Percentiles rank a stretch among this genome's conserved stretches.
Evolutionary conservation across 2,113 vertebrate species (phyloP).

Genomic region (Dasyornis broadbenti): DNA sequence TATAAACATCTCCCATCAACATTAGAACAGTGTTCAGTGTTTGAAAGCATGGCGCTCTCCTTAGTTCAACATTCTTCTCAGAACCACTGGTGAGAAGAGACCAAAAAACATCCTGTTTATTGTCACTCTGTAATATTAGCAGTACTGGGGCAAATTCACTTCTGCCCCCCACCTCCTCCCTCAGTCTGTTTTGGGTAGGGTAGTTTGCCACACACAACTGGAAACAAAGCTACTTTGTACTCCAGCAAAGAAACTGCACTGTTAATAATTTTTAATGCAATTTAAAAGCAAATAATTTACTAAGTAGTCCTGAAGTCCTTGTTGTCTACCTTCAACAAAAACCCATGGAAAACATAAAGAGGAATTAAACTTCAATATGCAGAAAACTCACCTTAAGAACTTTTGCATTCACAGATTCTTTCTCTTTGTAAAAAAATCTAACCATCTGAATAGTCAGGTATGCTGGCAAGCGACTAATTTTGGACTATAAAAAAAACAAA

Average conservation of each 20-base stretch:
- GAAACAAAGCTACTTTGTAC: not conserved
- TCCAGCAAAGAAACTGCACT: not conserved
- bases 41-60: not conserved
- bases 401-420: slow-evolving; percentile 99
- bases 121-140: not conserved
- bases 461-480: slow-evolving; percentile 91
- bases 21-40: not conserved
- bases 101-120: not conserved
- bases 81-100: not conserved
- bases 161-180: not conserved
- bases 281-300: not conserved
- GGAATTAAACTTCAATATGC: not conserved
- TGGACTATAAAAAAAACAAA: slow-evolving; percentile 77
- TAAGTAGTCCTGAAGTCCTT: not conserved
- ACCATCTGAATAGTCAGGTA: slow-evolving; percentile 99
- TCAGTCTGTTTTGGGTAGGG: not conserved
- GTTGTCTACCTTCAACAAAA: not conserved
- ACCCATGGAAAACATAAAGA: not conserved
- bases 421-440: slow-evolving; percentile 99
- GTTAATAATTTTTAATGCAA: not conserved
- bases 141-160: not conserved
- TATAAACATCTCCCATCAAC: not conserved
- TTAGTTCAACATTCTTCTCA: not conserved
- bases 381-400: slow-evolving; percentile 85
- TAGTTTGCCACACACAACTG: not conserved